Conservation (phyloP, 2,888 invertebrate genomes). For the Oxytorus armatus region DNA sequence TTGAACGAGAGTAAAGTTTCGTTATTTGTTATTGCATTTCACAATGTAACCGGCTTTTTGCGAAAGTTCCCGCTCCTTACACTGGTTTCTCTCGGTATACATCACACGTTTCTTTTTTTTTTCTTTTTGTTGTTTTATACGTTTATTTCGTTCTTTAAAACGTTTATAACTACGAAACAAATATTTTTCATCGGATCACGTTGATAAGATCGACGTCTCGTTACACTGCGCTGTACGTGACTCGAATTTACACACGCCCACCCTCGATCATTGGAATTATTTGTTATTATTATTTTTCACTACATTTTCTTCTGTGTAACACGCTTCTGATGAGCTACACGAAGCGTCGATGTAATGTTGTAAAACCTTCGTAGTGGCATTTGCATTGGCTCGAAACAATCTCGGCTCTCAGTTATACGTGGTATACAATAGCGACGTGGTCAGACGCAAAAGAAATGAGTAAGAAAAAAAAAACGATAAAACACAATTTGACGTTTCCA, state of each 20-base stretch:
- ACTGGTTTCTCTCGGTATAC: constrained; percentile 51
- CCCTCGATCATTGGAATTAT: constrained; percentile 52
- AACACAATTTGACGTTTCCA: constrained; percentile 47
- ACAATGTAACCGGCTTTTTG: constrained; percentile 63
- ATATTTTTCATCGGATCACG: constrained; percentile 32
- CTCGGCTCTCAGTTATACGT: constrained; percentile 36
- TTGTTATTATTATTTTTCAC: constrained; percentile 20
- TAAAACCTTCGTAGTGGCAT: constrained; percentile 72
- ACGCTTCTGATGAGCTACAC: constrained; percentile 54
- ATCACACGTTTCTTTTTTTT: constrained; percentile 54
- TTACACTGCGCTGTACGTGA: constrained; percentile 54
- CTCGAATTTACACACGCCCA: constrained; percentile 31
- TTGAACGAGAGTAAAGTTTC: constrained; percentile 49
- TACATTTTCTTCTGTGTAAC: constrained; percentile 39
- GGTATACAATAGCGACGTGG: constrained; percentile 33
- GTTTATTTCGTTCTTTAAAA: constrained; percentile 33
- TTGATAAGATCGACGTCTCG: constrained; percentile 45
- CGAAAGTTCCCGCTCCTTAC: constrained; percentile 57
- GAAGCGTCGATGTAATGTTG: constrained; percentile 65
- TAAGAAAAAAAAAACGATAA: not conserved
- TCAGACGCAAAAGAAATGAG: constrained; percentile 26
- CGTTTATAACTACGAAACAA: constrained; percentile 35
- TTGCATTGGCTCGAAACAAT: constrained; percentile 68
- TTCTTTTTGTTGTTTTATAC: constrained; percentile 39
- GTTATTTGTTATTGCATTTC: constrained; percentile 65